Evolutionary conservation across 2,888 invertebrate genomes (phyloP).

Genomic region (Apeira syringaria): DNA sequence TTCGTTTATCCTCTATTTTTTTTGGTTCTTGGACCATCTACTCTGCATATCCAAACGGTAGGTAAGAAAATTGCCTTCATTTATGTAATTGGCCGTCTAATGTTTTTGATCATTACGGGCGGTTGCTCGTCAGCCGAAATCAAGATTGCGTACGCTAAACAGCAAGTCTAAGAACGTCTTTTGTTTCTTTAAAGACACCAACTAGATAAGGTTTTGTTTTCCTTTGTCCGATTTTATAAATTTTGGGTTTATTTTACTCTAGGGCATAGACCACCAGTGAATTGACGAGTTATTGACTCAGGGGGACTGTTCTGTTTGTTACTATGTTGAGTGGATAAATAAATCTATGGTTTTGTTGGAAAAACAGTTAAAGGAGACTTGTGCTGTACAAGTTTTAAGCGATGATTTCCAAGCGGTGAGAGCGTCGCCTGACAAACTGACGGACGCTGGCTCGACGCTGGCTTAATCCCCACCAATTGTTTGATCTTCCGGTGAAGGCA

Average conservation of each 20-base stretch:
- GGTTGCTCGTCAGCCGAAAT: constrained; percentile 31
- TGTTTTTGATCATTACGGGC: constrained; percentile 47
- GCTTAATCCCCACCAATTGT: too few species aligned
- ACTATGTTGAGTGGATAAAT: too few species aligned
- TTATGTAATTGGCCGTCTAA: constrained; percentile 52
- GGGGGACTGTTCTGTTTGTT: too few species aligned
- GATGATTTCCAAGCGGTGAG: too few species aligned
- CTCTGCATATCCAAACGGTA: constrained; percentile 34
- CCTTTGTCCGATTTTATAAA: background rate
- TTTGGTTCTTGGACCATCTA: constrained; percentile 21
- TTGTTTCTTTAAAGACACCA: constrained; percentile 4
- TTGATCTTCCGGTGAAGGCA: too few species aligned
- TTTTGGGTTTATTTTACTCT: constrained; percentile 1
- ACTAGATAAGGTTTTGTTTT: background rate
- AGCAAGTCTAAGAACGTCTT: constrained; percentile 8
- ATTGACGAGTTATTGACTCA: too few species aligned
- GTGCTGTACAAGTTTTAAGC: too few species aligned
- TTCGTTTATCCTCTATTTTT: too few species aligned
- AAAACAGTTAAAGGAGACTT: too few species aligned
- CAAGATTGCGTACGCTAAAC: constrained; percentile 24
- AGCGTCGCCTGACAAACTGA: too few species aligned
- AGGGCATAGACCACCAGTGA: background rate
- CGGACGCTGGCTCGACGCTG: too few species aligned
- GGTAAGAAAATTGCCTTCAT: constrained; percentile 54
- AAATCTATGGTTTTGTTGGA: too few species aligned